Evolutionary conservation across 2,113 vertebrate species (phyloP).

Genomic region (Nothocercus julius): DNA sequence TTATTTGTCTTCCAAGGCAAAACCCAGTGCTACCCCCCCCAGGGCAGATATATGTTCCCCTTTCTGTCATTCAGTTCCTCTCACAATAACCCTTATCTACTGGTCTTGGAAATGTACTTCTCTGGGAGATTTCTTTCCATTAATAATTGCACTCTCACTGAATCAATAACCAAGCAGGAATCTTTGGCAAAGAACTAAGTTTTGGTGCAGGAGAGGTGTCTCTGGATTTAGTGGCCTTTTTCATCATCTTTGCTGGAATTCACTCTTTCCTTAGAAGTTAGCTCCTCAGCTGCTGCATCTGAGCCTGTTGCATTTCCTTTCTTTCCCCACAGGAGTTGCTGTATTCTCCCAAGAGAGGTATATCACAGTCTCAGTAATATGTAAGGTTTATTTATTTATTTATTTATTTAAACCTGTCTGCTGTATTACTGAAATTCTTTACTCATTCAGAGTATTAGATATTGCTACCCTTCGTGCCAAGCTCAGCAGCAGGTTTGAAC

Average conservation of each 20-base stretch:
- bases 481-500: neutral
- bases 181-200: neutral
- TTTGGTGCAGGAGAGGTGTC: slow-evolving; percentile 16
- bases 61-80: neutral
- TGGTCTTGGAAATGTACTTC: neutral
- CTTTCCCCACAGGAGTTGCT: neutral
- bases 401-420: neutral
- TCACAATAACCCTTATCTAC: slow-evolving; percentile 14
- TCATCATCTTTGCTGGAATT: neutral
- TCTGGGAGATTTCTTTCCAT: slow-evolving; percentile 22
- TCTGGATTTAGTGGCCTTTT: neutral
- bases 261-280: neutral
- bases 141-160: slow-evolving; percentile 1
- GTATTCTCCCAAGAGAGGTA: neutral
- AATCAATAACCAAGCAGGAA: neutral
- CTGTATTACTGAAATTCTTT: neutral
- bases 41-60: neutral
- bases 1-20: neutral
- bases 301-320: neutral
- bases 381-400: too few species aligned
- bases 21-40: neutral
- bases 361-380: neutral
- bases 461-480: neutral
- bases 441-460: neutral
- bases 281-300: neutral